These are phyloP conservation scores for Tokudaia muenninki DNA, from an alignment of 2,797 vertebrate genomes.

Conservation along the genomic window DNA sequence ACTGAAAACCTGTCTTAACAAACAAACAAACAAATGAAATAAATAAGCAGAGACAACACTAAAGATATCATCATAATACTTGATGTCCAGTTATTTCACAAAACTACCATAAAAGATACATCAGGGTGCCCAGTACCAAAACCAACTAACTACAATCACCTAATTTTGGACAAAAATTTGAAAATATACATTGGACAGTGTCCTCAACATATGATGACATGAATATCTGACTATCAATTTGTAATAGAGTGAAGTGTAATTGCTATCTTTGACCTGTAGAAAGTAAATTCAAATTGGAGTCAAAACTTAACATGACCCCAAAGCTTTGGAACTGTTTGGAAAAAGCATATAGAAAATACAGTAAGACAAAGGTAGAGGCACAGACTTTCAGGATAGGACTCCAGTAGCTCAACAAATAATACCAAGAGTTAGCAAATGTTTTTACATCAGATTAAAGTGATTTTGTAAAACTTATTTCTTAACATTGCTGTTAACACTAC, in stretches of 20 bases:
- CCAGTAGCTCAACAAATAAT: not conserved
- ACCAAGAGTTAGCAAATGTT: not conserved
- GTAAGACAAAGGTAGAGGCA: too few relatives aligned
- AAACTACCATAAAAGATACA: not conserved
- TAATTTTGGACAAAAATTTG: not conserved
- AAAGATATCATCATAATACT: too few relatives aligned
- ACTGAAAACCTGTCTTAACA: not conserved
- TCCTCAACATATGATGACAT: not conserved
- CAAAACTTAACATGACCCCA: not conserved
- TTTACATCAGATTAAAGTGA: not conserved
- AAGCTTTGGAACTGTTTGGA: not conserved
- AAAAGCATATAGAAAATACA: not conserved
- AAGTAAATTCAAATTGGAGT: not conserved
- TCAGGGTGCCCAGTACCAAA: not conserved
- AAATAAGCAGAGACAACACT: not conserved
- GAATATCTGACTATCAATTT: not conserved
- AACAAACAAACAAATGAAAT: not conserved
- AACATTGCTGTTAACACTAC: not conserved
- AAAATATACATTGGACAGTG: not conserved
- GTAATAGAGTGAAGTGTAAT: not conserved
- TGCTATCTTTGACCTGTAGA: not conserved
- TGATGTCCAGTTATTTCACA: not conserved
- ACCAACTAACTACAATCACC: not conserved
- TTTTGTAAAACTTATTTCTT: not conserved
- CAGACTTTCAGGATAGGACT: not conserved